Evolutionary conservation across 2,113 vertebrate species (phyloP).

Genomic region (Gymnorhina tibicen): DNA sequence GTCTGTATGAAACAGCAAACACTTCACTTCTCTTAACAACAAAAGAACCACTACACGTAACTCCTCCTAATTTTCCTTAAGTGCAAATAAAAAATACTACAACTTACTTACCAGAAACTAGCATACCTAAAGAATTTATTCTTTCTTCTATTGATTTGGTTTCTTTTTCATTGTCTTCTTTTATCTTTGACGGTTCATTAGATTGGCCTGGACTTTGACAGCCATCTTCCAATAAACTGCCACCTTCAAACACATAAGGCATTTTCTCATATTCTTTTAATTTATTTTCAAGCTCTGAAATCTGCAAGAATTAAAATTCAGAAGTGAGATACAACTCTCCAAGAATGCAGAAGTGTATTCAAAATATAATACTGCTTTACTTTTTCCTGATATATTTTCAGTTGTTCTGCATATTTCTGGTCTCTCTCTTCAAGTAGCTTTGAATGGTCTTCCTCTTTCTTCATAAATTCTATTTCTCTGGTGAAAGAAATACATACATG

Average conservation of each 20-base stretch:
- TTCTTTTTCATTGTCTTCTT: slow-evolving; percentile 43
- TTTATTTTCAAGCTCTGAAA: slow-evolving; percentile 76
- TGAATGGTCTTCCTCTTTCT: slow-evolving; percentile 84
- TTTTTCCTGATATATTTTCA: slow-evolving; percentile 78
- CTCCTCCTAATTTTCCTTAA: not conserved
- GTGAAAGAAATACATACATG: not conserved
- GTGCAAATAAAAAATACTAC: not conserved
- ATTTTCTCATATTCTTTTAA: slow-evolving; percentile 51
- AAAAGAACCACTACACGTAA: not conserved
- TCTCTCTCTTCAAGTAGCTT: slow-evolving; percentile 83
- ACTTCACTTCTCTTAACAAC: not conserved
- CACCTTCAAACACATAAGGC: slow-evolving; percentile 14
- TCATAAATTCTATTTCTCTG: slow-evolving; percentile 87
- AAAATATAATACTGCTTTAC: slow-evolving; percentile 64
- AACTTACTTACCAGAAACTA: slow-evolving; percentile 26
- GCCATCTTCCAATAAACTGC: not conserved
- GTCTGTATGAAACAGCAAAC: not conserved
- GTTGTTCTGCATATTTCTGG: slow-evolving; percentile 76
- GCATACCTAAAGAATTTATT: slow-evolving; percentile 65
- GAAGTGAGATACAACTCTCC: not conserved
- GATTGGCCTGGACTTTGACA: not conserved
- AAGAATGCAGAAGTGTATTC: not conserved
- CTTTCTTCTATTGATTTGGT: slow-evolving; percentile 37
- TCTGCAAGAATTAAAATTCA: slow-evolving; percentile 64
- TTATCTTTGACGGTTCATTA: not conserved